Percentiles rank a stretch among this genome's conserved stretches.
Conservation (phyloP, 2,797 vertebrate genomes). For the Crenichthys baileyi region DNA sequence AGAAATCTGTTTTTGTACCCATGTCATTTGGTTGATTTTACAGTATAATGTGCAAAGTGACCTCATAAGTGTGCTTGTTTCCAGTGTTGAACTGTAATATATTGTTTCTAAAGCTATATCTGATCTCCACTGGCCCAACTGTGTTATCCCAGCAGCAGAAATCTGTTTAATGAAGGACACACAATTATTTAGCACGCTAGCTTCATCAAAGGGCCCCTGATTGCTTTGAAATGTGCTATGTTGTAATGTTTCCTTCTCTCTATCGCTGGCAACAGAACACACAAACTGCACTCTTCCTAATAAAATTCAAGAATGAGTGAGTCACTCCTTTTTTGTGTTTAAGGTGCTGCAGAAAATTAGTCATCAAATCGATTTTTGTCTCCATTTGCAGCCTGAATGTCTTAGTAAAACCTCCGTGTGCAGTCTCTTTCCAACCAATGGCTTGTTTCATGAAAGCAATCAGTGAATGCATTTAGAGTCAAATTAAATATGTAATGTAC, state of each 20-base stretch:
- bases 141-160: slow-evolving; percentile 47
- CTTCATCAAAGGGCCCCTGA: slow-evolving; percentile 60
- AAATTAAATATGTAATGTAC: not conserved
- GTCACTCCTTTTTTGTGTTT: slow-evolving; percentile 16
- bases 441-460: slow-evolving; percentile 7
- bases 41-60: slow-evolving; percentile 22
- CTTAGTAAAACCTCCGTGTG: slow-evolving; percentile 10
- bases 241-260: slow-evolving; percentile 31
- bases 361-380: slow-evolving; percentile 30
- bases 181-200: slow-evolving; percentile 52
- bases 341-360: slow-evolving; percentile 31
- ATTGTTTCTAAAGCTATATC: slow-evolving; percentile 20
- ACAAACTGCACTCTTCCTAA: slow-evolving; percentile 30
- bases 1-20: slow-evolving; percentile 40
- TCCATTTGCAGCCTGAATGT: slow-evolving; percentile 35
- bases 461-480: not conserved
- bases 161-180: slow-evolving; percentile 48
- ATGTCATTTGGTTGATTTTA: slow-evolving; percentile 47
- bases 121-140: slow-evolving; percentile 19
- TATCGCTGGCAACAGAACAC: slow-evolving; percentile 23
- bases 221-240: slow-evolving; percentile 51
- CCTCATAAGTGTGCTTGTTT: slow-evolving; percentile 28
- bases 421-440: slow-evolving; percentile 16
- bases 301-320: slow-evolving; percentile 32
- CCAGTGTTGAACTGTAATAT: slow-evolving; percentile 8